Base-by-base conservation (phyloP, 2,797 vertebrate genomes). In the Melanotaenia boesemani region DNA sequence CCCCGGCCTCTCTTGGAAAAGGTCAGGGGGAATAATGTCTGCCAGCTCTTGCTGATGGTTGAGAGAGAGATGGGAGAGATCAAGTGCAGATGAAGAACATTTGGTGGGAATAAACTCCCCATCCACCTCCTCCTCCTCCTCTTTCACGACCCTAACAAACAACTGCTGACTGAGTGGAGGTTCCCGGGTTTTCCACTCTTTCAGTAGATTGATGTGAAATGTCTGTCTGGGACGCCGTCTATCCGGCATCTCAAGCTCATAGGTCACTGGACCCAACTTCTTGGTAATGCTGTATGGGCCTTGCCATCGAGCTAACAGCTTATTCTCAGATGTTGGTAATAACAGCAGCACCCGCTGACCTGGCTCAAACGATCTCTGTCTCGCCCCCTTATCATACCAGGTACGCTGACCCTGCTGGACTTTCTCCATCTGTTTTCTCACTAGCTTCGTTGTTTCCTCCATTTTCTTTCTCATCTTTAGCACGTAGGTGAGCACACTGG, bases 281-380 rank as follows among this genome's bases (percentile, higher is more conserved):
- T 5, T 37, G 37, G 37, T 16, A 9, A 44, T 44, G 7, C 24
- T 20, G 20, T 48, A 63, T 48, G 67, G 56, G 11, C n/a, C 56
- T 16, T 58, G 55, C 0, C 5, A 60, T 36, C 46, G 30, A 8
- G 56, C 41, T 7, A 65, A 8, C 3, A 65, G 63, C 15, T 65
- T 65, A n/a, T n/a, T 36, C 30, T 65, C 63, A 50, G 44, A 50
- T 50, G 0, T 50, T 22, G 1, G 34, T 7, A 37, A 32, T 10
- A 65, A 48, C 28, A 64, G 34, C 28, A 64, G 22, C 13, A 65
- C 46, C 63, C 65, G 63, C 63, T 65, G 46, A 13, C 63, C 63
- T n/a, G 63, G 20, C 36, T 36, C 30, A 44, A 65, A 52, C 3
- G 30, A 1, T 4, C 50, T 65, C 52, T n/a, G 7, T 22, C 46